Evolutionary conservation across 2,888 invertebrate genomes (phyloP).

Genomic region (Lepidocyrtoides sp.): DNA sequence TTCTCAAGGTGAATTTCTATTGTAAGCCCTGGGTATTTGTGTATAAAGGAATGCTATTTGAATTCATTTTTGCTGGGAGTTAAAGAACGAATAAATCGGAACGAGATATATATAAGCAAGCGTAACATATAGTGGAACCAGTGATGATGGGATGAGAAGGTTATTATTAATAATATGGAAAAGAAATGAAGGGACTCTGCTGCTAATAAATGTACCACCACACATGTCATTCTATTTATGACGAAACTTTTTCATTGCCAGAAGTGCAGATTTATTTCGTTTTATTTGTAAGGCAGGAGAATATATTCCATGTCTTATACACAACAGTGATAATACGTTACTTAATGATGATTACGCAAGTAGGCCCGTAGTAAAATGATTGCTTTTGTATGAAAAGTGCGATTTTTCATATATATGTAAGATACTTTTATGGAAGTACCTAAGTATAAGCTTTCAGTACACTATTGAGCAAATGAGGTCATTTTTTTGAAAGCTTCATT

Average conservation of each 20-base stretch:
- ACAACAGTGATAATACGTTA: background rate
- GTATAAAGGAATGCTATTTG: no score
- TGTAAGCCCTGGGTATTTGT: no score
- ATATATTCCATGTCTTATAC: background rate
- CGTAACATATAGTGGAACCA: no score
- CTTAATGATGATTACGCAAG: conserved; percentile 2
- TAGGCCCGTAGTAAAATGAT: no score
- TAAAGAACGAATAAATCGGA: no score
- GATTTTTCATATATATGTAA: no score
- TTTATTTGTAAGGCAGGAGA: background rate
- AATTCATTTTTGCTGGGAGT: no score
- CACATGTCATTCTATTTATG: conserved; percentile 26
- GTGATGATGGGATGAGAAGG: background rate
- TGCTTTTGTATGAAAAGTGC: no score
- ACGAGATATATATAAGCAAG: no score
- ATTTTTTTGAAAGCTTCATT: background rate
- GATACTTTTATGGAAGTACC: no score
- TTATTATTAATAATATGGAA: background rate
- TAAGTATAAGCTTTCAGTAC: no score
- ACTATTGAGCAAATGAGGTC: background rate
- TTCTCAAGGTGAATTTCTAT: background rate
- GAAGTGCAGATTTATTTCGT: conserved; percentile 6
- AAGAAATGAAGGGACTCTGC: background rate
- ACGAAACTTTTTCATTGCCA: background rate
- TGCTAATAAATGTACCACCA: conserved; percentile 10